These are phyloP conservation scores for Girardinichthys multiradiatus DNA, from an alignment of 2,113 vertebrate genomes.

Conservation along the genomic window DNA sequence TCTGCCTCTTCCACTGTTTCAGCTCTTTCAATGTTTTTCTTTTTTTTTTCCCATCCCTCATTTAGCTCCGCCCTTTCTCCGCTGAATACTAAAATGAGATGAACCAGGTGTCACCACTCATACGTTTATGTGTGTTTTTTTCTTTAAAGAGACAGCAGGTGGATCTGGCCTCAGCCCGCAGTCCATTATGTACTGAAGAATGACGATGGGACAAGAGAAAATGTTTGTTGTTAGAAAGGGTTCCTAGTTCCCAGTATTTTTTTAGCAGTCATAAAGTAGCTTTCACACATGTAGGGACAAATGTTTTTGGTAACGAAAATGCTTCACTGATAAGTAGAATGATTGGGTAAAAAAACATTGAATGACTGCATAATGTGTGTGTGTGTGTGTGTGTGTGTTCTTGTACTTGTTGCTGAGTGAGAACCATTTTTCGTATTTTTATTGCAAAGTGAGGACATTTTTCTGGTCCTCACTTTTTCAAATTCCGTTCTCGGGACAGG, in stretches of 20 bases:
- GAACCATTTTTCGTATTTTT: too few species aligned
- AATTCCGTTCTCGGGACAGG: too few species aligned
- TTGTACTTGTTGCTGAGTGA: too few species aligned
- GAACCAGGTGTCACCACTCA: conserved; percentile 23
- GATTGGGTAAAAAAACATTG: neutral
- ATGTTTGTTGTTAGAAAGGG: conserved; percentile 28
- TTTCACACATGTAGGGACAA: conserved; percentile 21
- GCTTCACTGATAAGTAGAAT: conserved; percentile 12
- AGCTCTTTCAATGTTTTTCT: conserved; percentile 21
- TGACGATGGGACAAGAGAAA: conserved; percentile 13
- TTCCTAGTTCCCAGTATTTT: neutral
- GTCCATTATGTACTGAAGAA: conserved; percentile 38
- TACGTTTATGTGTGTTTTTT: conserved; percentile 35
- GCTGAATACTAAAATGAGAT: conserved; percentile 50
- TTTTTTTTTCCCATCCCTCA: conserved; percentile 1
- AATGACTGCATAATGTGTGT: conserved; percentile 6
- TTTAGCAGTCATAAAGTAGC: conserved; percentile 11
- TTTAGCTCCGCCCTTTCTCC: neutral
- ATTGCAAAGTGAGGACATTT: too few species aligned
- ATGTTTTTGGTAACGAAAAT: conserved; percentile 9
- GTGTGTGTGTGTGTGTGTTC: neutral
- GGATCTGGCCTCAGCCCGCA: conserved; percentile 33
- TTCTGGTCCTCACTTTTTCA: too few species aligned
- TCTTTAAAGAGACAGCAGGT: conserved; percentile 20
- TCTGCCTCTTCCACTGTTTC: conserved; percentile 15